phyloP scores from a whole-genome alignment of 2,113 vertebrate genomes.

The Diadophis punctatus region DNA sequence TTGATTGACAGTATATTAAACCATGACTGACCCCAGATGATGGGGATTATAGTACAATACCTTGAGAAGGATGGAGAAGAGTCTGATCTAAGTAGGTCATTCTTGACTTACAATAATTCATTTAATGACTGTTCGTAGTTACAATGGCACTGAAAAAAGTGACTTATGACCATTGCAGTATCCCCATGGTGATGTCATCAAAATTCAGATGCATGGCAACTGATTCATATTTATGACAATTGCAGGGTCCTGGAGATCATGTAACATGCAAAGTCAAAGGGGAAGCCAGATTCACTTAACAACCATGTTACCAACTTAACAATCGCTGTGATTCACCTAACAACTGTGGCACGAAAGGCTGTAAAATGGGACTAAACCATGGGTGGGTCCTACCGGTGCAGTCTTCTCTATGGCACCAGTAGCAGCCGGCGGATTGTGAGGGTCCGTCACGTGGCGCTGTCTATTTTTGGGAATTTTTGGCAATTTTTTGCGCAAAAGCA shows the following conservation, averaged over 20 bases:
- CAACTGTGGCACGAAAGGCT: not conserved
- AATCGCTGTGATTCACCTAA: not conserved
- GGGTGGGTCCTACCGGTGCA: too few species aligned
- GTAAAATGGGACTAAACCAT: not conserved
- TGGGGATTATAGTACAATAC: not conserved
- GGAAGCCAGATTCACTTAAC: not conserved
- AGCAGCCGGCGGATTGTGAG: too few species aligned
- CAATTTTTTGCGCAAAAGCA: too few species aligned
- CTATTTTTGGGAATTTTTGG: too few species aligned
- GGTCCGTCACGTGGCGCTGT: too few species aligned
- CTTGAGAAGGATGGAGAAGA: not conserved
- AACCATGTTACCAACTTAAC: not conserved
- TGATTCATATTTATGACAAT: not conserved
- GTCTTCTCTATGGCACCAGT: too few species aligned
- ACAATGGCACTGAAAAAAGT: not conserved
- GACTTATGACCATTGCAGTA: not conserved
- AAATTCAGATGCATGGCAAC: not conserved
- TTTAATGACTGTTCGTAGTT: not conserved
- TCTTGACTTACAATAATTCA: not conserved
- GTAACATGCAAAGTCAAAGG: not conserved
- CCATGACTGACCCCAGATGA: not conserved
- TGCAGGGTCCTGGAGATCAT: not conserved
- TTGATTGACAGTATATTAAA: not conserved
- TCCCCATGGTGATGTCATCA: not conserved
- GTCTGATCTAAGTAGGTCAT: not conserved